Evolutionary conservation across 2,797 vertebrate genomes (phyloP).

Genomic region (Chiloscyllium punctatum): DNA sequence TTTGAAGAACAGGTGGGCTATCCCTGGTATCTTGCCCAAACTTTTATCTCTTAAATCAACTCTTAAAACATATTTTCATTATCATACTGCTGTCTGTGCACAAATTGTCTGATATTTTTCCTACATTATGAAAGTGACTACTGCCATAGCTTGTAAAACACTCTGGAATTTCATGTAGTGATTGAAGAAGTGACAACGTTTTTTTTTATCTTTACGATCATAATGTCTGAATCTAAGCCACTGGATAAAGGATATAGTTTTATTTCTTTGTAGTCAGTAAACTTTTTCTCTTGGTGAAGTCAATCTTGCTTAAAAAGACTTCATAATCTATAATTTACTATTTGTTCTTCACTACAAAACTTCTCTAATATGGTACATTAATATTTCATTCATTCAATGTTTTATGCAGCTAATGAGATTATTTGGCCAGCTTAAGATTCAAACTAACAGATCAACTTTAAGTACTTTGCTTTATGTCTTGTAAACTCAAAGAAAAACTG

Average conservation of each 20-base stretch:
- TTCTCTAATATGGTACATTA: constrained; percentile 4
- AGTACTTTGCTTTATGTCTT: background rate
- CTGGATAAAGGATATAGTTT: background rate
- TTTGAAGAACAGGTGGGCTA: background rate
- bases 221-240: background rate
- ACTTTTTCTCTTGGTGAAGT: background rate
- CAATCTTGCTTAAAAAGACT: background rate
- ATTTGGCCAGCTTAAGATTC: constrained; percentile 4
- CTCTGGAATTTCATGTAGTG: background rate
- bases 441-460: background rate
- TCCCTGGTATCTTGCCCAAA: background rate
- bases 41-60: background rate
- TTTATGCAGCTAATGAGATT: constrained; percentile 24
- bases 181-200: background rate
- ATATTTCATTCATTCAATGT: constrained; percentile 8
- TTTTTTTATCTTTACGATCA: background rate
- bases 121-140: no score
- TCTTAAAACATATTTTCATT: background rate
- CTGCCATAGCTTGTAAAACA: background rate
- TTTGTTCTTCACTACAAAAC: no score
- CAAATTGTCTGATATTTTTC: background rate
- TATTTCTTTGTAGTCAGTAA: background rate
- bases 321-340: constrained; percentile 11
- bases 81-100: background rate
- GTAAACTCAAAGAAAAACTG: background rate